phyloP scores from a whole-genome alignment of 2,888 invertebrate genomes.

The Thumatha senex region DNA sequence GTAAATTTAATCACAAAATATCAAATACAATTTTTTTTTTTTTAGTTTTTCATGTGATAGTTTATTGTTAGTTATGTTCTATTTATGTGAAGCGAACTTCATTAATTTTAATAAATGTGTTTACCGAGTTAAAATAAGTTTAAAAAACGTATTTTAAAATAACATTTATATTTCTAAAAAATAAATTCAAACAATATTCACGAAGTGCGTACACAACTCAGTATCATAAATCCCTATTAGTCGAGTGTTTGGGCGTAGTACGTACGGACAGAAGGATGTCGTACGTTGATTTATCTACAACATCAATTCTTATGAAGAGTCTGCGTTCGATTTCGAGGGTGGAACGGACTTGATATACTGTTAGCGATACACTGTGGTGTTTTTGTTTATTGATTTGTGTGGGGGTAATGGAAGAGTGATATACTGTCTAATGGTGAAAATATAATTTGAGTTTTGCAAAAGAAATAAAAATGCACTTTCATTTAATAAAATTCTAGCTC shows the following conservation, averaged over 20 bases:
- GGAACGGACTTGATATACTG: constrained; percentile 33
- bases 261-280: constrained; percentile 49
- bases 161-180: too few relatives aligned
- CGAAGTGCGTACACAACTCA: constrained; percentile 31
- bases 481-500: too few relatives aligned
- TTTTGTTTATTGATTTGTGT: constrained; percentile 32
- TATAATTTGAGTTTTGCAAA: background rate
- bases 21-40: too few relatives aligned
- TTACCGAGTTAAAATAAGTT: too few relatives aligned
- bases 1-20: too few relatives aligned
- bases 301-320: constrained; percentile 74
- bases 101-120: too few relatives aligned
- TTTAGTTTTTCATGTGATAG: too few relatives aligned
- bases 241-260: constrained; percentile 71
- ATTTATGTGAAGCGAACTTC: too few relatives aligned
- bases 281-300: constrained; percentile 61
- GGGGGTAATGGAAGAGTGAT: background rate
- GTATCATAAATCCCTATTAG: constrained; percentile 70
- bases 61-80: too few relatives aligned
- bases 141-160: too few relatives aligned
- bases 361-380: constrained; percentile 9
- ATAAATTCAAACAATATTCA: constrained; percentile 3
- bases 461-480: too few relatives aligned
- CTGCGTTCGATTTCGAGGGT: constrained; percentile 57
- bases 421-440: constrained; percentile 3